Evolutionary conservation across 2,113 vertebrate genomes (phyloP).

Genomic region (Eonycteris spelaea): DNA sequence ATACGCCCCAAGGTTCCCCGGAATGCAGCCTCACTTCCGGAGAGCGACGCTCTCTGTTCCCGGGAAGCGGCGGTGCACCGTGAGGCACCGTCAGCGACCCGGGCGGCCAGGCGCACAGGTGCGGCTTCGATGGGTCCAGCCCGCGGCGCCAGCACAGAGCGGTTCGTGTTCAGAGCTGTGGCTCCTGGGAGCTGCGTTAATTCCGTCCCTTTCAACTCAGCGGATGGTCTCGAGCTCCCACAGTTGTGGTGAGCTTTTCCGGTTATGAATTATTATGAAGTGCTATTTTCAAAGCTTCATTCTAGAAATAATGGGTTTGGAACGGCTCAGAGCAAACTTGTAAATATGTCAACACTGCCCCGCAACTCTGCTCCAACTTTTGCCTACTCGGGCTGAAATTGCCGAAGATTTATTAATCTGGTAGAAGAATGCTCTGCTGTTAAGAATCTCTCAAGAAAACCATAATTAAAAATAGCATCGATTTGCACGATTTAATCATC

Average conservation of each 20-base stretch:
- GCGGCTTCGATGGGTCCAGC: fast-evolving
- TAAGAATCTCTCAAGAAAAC: background rate
- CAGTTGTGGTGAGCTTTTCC: background rate
- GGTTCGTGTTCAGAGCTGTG: background rate
- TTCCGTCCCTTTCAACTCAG: background rate
- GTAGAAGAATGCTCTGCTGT: background rate
- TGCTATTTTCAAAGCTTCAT: background rate
- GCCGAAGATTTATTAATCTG: background rate
- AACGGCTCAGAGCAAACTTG: background rate
- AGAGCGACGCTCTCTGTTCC: background rate
- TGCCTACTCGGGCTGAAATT: background rate
- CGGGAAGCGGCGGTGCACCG: background rate
- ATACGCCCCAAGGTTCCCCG: no score
- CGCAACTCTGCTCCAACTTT: background rate
- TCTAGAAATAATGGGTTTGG: background rate
- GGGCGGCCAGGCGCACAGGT: fast-evolving
- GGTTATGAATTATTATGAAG: background rate
- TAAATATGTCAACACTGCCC: background rate
- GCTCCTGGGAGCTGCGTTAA: background rate
- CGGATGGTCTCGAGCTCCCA: background rate
- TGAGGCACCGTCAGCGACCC: background rate
- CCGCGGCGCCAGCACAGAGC: background rate
- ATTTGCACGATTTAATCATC: background rate
- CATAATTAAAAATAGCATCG: background rate
- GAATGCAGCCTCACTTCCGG: background rate